phyloP scores from a whole-genome alignment of 2,113 vertebrate species.

The Abramis brama region DNA sequence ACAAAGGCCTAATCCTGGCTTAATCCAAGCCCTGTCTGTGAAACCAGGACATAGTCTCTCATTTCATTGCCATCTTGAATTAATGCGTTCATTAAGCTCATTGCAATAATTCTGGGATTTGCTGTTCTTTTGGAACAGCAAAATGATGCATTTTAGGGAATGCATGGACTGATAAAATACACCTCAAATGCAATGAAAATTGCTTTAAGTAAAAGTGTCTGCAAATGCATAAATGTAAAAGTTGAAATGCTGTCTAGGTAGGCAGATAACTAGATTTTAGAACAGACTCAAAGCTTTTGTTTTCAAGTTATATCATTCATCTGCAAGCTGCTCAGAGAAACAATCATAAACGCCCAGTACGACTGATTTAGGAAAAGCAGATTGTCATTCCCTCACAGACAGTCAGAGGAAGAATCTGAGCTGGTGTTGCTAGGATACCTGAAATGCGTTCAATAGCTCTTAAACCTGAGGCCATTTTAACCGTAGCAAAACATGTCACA shows the following conservation, averaged over 20 bases:
- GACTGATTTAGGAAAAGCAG: neutral
- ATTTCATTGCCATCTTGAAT: neutral
- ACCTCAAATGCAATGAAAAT: neutral
- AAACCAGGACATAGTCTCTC: neutral
- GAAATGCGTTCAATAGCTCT: constrained; percentile 31
- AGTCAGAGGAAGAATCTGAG: constrained; percentile 28
- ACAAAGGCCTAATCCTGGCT: no score
- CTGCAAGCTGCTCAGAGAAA: neutral
- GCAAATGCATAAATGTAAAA: neutral
- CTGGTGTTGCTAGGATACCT: constrained; percentile 66
- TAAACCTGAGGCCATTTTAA: constrained; percentile 51
- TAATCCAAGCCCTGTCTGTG: no score
- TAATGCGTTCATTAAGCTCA: neutral
- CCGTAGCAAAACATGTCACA: neutral
- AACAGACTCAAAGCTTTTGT: neutral
- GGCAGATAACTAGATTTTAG: neutral
- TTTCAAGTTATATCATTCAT: neutral
- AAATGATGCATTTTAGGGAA: neutral
- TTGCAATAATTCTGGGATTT: no score
- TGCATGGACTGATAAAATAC: neutral
- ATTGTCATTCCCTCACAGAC: constrained; percentile 37
- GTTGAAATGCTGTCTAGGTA: neutral
- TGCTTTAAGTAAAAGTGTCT: neutral
- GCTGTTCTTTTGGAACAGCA: neutral
- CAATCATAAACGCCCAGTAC: neutral